Percentiles rank a stretch among this genome's conserved stretches.
These are phyloP conservation scores for Crax fasciolata DNA, from an alignment of 2,797 vertebrate genomes.

Conservation along the genomic window DNA sequence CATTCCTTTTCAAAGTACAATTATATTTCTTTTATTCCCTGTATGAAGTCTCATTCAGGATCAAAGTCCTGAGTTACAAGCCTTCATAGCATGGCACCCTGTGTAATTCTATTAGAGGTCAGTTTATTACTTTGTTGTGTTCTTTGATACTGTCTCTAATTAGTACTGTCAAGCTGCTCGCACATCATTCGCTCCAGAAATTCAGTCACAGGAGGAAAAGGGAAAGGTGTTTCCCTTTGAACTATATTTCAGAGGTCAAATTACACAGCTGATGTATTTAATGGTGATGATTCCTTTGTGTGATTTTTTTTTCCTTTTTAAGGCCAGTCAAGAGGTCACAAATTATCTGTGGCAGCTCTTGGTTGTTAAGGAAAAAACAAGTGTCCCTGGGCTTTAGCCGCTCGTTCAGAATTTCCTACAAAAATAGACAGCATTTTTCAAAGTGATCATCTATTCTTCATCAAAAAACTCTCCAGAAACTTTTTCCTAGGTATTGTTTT, in stretches of 20 bases:
- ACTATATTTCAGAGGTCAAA: not conserved
- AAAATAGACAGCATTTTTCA: not conserved
- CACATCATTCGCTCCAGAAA: not conserved
- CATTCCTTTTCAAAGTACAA: conserved; percentile 6
- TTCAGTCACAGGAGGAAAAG: not conserved
- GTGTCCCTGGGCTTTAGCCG: not conserved
- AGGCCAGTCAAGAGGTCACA: not conserved
- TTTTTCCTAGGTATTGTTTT: not conserved
- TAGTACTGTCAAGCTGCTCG: not conserved
- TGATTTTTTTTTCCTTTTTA: not conserved
- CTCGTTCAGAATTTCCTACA: not conserved
- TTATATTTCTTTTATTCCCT: not conserved
- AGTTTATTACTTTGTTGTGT: not conserved
- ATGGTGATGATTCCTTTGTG: not conserved
- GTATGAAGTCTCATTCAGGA: not conserved
- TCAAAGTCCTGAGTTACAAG: not conserved
- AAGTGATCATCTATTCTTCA: not conserved
- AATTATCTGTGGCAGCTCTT: not conserved
- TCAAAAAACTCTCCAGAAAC: not conserved
- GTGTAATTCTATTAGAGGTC: not conserved
- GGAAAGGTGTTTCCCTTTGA: not conserved
- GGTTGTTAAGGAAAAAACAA: not conserved
- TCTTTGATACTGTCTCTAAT: not conserved
- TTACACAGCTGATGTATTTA: not conserved
- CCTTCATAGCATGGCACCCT: not conserved